Evolutionary conservation across 1,140 invertebrate genomes (phyloP).

Genomic region (Stenopsyche tienmushanensis): DNA sequence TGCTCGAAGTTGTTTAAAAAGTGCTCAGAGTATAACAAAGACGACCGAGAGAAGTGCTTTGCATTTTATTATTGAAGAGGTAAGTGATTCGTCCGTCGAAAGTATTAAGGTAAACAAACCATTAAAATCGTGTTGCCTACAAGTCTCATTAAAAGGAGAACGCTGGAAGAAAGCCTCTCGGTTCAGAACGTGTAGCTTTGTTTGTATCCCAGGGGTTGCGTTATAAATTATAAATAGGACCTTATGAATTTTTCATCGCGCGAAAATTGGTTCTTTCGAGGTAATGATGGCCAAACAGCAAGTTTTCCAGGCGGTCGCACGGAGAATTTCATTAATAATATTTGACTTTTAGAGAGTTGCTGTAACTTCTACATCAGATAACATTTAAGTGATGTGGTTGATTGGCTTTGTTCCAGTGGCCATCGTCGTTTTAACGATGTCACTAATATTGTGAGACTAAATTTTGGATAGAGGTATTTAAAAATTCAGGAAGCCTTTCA

Average conservation of each 20-base stretch:
- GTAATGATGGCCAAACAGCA: slow-evolving; percentile 31
- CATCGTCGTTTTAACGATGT: too few relatives aligned
- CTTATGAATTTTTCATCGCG: slow-evolving; percentile 39
- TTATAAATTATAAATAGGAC: slow-evolving; percentile 33
- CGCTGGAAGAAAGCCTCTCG: neutral
- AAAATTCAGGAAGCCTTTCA: too few relatives aligned
- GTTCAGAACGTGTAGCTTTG: slow-evolving; percentile 12
- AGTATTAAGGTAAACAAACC: neutral
- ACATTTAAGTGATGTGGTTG: too few relatives aligned
- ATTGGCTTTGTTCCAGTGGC: too few relatives aligned
- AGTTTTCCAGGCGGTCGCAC: slow-evolving; percentile 2
- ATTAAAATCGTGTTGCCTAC: neutral
- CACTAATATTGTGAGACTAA: too few relatives aligned
- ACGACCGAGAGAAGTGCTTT: too few relatives aligned
- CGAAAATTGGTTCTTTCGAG: slow-evolving; percentile 34
- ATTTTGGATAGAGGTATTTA: too few relatives aligned
- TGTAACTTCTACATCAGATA: too few relatives aligned
- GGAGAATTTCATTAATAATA: neutral
- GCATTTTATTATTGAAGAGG: slow-evolving; percentile 5
- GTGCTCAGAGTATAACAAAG: too few relatives aligned
- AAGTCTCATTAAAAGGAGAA: neutral
- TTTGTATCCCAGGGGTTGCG: slow-evolving; percentile 12
- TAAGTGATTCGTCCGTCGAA: slow-evolving; percentile 4
- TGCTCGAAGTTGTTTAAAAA: too few relatives aligned
- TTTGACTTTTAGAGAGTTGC: too few relatives aligned